Conservation (phyloP, 2,888 invertebrate genomes). For the Drosophila aldrichi region DNA sequence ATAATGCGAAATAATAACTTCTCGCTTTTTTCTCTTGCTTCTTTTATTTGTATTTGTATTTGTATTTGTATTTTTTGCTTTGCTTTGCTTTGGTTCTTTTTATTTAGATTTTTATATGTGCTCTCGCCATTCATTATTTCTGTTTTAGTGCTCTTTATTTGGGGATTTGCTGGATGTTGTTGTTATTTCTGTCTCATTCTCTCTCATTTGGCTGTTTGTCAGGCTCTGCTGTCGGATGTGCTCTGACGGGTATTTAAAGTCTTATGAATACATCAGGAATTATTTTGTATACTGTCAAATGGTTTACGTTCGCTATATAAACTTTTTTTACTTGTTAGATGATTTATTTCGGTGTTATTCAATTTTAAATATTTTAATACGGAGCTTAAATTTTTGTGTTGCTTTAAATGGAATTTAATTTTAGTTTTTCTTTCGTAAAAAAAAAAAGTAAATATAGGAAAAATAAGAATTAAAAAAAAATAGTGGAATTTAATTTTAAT, state of each 20-base stretch:
- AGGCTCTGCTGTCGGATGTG: conserved; percentile 1
- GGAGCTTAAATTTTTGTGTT: neutral
- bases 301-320: neutral
- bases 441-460: too few species aligned
- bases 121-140: conserved; percentile 60
- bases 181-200: conserved; percentile 15
- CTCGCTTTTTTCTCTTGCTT: conserved; percentile 13
- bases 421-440: too few species aligned
- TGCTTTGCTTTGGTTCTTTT: conserved; percentile 36
- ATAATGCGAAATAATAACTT: conserved; percentile 69
- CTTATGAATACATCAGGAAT: conserved; percentile 3
- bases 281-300: neutral
- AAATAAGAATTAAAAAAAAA: too few species aligned
- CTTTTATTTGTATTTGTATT: neutral
- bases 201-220: conserved; percentile 13
- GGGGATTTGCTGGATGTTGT: conserved; percentile 20
- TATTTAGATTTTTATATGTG: conserved; percentile 56
- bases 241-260: neutral
- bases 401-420: neutral
- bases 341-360: neutral
- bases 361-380: neutral
- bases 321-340: neutral
- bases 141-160: conserved; percentile 33
- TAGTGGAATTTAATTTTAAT: too few species aligned
- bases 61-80: conserved; percentile 4